Conservation (phyloP, 2,888 invertebrate genomes). For the Oxytorus armatus region DNA sequence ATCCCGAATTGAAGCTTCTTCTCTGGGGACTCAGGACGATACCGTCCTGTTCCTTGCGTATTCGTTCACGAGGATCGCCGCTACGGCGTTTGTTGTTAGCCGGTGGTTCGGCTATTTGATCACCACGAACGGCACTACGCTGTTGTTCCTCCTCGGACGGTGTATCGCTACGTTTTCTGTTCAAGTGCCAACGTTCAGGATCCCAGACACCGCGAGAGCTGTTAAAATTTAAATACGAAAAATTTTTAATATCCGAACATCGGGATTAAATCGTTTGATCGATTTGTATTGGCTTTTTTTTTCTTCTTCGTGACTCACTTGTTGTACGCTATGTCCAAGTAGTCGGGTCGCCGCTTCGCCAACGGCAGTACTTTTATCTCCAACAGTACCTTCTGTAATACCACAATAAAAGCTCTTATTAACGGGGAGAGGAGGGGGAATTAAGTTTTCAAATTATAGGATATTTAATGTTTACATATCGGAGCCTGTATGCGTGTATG, state of each 20-base stretch:
- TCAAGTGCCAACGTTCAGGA: constrained; percentile 86
- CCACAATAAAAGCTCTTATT: constrained; percentile 8
- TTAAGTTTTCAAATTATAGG: constrained; percentile 2
- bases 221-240: constrained; percentile 69
- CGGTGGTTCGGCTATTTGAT: constrained; percentile 58
- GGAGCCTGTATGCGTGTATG: not conserved
- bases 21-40: constrained; percentile 95
- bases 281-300: not conserved
- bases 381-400: constrained; percentile 90
- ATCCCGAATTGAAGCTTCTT: constrained; percentile 94
- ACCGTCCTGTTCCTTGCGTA: constrained; percentile 93
- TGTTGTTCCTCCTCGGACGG: constrained; percentile 88
- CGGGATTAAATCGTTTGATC: not conserved
- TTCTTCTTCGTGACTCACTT: constrained; percentile 84
- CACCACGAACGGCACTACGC: constrained; percentile 83
- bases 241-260: not conserved
- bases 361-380: constrained; percentile 89
- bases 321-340: constrained; percentile 86
- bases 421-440: not conserved
- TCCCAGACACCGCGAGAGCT: constrained; percentile 85
- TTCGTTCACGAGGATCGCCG: constrained; percentile 90
- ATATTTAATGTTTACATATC: constrained; percentile 56
- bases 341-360: constrained; percentile 90
- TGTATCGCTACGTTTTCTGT: constrained; percentile 87
- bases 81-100: constrained; percentile 85